These are phyloP conservation scores for Vombatus ursinus DNA, from an alignment of 2,113 vertebrate species.

Conservation along the genomic window DNA sequence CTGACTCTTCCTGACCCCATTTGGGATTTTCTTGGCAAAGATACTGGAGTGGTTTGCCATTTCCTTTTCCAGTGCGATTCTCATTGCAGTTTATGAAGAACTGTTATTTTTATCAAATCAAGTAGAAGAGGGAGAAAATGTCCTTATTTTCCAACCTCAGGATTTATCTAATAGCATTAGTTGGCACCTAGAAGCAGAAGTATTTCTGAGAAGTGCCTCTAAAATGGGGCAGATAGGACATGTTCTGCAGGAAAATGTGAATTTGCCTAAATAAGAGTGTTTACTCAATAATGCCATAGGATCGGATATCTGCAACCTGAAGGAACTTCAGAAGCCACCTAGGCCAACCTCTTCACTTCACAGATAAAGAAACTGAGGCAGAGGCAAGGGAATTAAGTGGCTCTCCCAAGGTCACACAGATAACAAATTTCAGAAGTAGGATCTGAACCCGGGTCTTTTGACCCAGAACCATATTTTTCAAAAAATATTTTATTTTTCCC, in stretches of 20 bases:
- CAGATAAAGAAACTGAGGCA: not conserved
- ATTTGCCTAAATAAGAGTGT: not conserved
- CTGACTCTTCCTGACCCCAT: not conserved
- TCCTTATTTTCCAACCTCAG: not conserved
- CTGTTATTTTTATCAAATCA: not conserved
- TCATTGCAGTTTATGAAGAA: not conserved
- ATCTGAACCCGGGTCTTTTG: not conserved
- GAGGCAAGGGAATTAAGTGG: not conserved
- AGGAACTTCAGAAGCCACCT: not conserved
- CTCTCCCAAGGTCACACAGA: not conserved
- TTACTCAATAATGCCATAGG: not conserved
- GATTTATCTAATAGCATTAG: not conserved
- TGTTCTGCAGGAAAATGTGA: not conserved
- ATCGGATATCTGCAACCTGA: not conserved
- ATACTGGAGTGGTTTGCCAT: not conserved
- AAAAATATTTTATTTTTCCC: not conserved
- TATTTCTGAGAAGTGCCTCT: not conserved
- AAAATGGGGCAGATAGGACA: not conserved
- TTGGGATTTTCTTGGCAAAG: not conserved
- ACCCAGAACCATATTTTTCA: not conserved
- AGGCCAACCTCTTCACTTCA: not conserved
- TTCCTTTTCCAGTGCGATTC: not conserved
- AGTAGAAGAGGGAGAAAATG: not conserved
- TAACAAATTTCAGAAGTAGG: not conserved
- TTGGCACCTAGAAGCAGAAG: not conserved